phyloP scores from a whole-genome alignment of 2,797 vertebrate genomes.

The Esox masquinongy region DNA sequence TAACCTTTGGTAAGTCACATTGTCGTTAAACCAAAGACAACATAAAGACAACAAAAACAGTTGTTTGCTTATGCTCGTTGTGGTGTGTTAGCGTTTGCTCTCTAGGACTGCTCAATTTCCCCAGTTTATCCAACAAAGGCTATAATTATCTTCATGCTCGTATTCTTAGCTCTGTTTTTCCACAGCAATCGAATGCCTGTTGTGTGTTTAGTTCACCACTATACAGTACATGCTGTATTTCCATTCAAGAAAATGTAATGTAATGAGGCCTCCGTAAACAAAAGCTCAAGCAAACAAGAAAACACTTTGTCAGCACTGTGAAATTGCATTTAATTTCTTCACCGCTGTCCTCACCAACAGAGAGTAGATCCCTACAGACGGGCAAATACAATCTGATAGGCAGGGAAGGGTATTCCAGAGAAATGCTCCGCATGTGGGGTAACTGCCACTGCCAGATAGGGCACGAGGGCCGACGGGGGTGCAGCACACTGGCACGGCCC shows the following conservation, averaged over 20 bases:
- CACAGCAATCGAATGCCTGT: not conserved
- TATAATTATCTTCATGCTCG: not conserved
- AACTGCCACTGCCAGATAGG: not conserved
- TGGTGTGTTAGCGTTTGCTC: not conserved
- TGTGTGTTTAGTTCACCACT: not conserved
- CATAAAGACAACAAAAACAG: not conserved
- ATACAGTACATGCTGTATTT: slow-evolving; percentile 14
- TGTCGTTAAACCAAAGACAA: not conserved
- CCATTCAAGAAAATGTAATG: slow-evolving; percentile 27
- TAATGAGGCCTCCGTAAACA: slow-evolving; percentile 46
- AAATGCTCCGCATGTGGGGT: slow-evolving; percentile 2
- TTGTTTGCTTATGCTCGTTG: not conserved
- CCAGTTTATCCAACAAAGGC: not conserved
- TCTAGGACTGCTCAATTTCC: slow-evolving; percentile 3
- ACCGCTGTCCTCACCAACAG: slow-evolving; percentile 44
- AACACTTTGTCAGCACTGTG: slow-evolving; percentile 64
- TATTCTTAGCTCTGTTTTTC: not conserved
- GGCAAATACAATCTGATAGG: not conserved
- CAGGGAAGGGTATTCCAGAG: not conserved
- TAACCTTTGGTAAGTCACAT: not conserved
- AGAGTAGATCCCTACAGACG: not conserved
- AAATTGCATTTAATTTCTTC: slow-evolving; percentile 67
- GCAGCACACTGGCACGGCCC: not conserved
- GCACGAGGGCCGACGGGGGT: not conserved
- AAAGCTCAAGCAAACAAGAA: slow-evolving; percentile 52